phyloP scores from a whole-genome alignment of 1,140 invertebrate genomes.

The Drosophila orosa region DNA sequence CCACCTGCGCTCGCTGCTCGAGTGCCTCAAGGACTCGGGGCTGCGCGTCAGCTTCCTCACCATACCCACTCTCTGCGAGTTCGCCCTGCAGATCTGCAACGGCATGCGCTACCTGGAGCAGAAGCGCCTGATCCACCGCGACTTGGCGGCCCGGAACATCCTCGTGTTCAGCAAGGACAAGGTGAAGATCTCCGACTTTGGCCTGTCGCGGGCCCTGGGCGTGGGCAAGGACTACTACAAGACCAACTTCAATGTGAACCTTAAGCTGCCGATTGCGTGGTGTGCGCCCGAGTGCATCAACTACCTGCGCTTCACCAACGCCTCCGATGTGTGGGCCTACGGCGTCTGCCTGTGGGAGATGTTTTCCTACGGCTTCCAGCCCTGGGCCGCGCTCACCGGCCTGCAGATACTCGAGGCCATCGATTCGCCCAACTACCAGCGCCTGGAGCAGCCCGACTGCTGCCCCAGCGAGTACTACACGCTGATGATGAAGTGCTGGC shows the following conservation, averaged over 20 bases:
- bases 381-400: slow-evolving; percentile 97
- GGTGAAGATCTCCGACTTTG: slow-evolving; percentile 99
- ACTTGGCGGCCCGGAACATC: slow-evolving; percentile 97
- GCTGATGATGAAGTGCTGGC: slow-evolving; percentile 98
- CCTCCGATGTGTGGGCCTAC: slow-evolving; percentile 99
- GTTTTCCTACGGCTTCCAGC: slow-evolving; percentile 99
- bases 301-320: slow-evolving; percentile 97
- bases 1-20: slow-evolving; percentile 95
- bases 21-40: slow-evolving; percentile 97
- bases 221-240: slow-evolving; percentile 99
- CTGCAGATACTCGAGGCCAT: slow-evolving; percentile 98
- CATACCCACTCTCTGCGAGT: slow-evolving; percentile 94
- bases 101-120: slow-evolving; percentile 98
- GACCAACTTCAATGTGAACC: slow-evolving; percentile 98
- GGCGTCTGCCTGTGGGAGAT: slow-evolving; percentile 99
- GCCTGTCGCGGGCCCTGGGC: slow-evolving; percentile 96
- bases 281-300: slow-evolving; percentile 99
- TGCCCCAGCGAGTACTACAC: slow-evolving; percentile 97
- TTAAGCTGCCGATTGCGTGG: slow-evolving; percentile 99
- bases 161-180: slow-evolving; percentile 97
- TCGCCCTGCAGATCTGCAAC: slow-evolving; percentile 97
- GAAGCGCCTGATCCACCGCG: slow-evolving; percentile 97
- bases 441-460: slow-evolving; percentile 96
- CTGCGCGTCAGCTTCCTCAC: slow-evolving; percentile 93
- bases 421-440: slow-evolving; percentile 95